Evolutionary conservation across 2,888 invertebrate genomes (phyloP), one percentile per base, ranked within the genome.

Genomic region (Cynaeus angustus): DNA sequence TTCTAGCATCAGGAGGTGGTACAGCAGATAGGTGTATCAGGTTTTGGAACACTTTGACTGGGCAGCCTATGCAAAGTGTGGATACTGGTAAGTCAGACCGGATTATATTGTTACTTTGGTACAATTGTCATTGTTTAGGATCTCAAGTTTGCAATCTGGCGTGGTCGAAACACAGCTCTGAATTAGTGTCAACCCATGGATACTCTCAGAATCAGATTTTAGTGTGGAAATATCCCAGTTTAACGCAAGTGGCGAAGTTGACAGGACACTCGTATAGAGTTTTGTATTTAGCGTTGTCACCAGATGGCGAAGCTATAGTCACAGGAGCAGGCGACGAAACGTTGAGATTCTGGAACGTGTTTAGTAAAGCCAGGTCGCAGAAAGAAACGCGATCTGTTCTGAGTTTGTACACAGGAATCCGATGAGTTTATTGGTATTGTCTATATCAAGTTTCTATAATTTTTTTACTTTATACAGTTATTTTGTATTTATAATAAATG

Each of bases 271-370:
- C 97, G 21, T 97, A 96, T 85, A 88, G 99, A 75, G 99, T 99
- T 1, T 87, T 99, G 0, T 99, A 99, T 85, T 86, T 99, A 78
- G 98, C 99, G 0, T 90, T 99, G 85, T 98, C 98, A 2, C 99
- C 99, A 0, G 98, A 98, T 84, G 99, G 99, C 30, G 98, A 99
- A 84, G 97, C 98, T 1, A 99, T 99, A 74, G 99, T 99, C 0
- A 99, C 99, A 0, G 99, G 99, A 21, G 99, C 99, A 0, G 99
- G 99, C 0, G 99, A 99, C 85, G 99, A 99, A 84, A 99, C 99
- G 0, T 88, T 99, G 3, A 89, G 99, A 5, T 99, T 99, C 85
- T 99, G 98, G 99, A 98, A 98, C 87, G 98, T 99, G 0, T 99
- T 99, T 87, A 97, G 96, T 81, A 99, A 99, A 88, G 96, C 97